phyloP scores from a whole-genome alignment of 2,888 invertebrate species.

The Torymus tubicola region DNA sequence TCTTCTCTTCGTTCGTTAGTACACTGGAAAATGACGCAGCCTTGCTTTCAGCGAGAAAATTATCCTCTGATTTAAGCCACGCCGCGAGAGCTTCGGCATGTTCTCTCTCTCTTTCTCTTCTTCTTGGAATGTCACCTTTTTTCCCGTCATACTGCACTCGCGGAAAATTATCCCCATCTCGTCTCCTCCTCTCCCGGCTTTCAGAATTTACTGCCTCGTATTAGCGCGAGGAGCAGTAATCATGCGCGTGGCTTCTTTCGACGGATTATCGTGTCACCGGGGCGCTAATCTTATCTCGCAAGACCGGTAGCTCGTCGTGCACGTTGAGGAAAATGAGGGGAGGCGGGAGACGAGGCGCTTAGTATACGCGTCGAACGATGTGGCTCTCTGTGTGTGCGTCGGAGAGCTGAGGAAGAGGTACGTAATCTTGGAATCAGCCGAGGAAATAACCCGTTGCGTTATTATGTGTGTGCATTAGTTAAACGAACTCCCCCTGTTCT shows the following conservation, averaged over 20 bases:
- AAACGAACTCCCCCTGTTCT: neutral
- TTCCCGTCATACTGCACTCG: neutral
- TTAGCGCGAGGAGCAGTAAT: conserved; percentile 44
- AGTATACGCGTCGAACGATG: no score
- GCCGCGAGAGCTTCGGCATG: conserved; percentile 31
- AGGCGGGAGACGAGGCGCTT: no score
- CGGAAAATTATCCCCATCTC: conserved; percentile 33
- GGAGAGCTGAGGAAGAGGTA: conserved; percentile 10
- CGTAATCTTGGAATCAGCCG: conserved; percentile 33
- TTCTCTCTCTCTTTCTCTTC: neutral
- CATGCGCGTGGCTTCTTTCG: conserved; percentile 44
- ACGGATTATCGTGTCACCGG: conserved; percentile 58
- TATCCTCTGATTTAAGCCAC: conserved; percentile 38
- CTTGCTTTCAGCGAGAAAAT: conserved; percentile 31
- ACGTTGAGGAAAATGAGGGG: no score
- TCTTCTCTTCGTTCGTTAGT: conserved; percentile 9
- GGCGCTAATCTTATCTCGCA: conserved; percentile 57
- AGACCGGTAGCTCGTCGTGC: conserved; percentile 16
- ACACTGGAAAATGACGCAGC: neutral
- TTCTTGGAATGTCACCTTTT: conserved; percentile 20
- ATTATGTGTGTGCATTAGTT: conserved; percentile 6
- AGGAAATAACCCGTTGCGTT: neutral
- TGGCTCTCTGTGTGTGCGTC: neutral
- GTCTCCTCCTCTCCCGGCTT: neutral
- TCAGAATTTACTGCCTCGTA: conserved; percentile 46